These are phyloP conservation scores for Gymnosoma rotundatum DNA, from an alignment of 2,888 invertebrate genomes.

Conservation along the genomic window DNA sequence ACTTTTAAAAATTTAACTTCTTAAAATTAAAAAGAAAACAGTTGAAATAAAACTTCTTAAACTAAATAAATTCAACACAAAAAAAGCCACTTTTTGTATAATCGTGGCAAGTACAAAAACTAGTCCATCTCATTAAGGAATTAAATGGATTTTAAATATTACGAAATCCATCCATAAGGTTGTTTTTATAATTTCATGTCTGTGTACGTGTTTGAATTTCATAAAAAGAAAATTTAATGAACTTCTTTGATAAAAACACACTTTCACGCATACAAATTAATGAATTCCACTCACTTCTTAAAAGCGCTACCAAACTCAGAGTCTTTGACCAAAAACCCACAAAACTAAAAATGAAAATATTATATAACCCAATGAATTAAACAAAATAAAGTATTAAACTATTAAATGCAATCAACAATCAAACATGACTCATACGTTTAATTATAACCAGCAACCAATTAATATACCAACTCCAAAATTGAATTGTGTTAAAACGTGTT, in stretches of 20 bases:
- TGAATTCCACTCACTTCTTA: slow-evolving; percentile 46
- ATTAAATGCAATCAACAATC: slow-evolving; percentile 43
- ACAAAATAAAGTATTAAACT: slow-evolving; percentile 37
- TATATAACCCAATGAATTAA: slow-evolving; percentile 46
- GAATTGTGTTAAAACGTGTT: slow-evolving; percentile 25
- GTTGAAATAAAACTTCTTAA: too few relatives aligned
- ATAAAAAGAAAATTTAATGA: slow-evolving; percentile 53
- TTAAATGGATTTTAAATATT: slow-evolving; percentile 21
- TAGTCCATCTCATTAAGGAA: slow-evolving; percentile 32
- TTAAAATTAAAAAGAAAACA: too few relatives aligned
- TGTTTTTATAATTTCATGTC: slow-evolving; percentile 36
- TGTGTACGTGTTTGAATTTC: slow-evolving; percentile 61
- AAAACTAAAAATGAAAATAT: background rate
- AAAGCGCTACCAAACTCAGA: slow-evolving; percentile 17
- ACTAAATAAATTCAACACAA: too few relatives aligned
- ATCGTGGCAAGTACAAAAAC: too few relatives aligned
- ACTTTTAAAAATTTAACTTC: background rate
- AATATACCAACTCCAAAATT: slow-evolving; percentile 15
- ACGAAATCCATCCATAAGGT: background rate
- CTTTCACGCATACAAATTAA: slow-evolving; percentile 75
- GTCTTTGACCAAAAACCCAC: slow-evolving; percentile 21
- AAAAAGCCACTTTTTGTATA: too few relatives aligned
- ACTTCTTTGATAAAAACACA: slow-evolving; percentile 29
- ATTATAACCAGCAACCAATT: background rate
- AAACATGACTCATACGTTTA: background rate